These are phyloP conservation scores for Mionectes macconnelli DNA, from an alignment of 2,113 vertebrate genomes.

Conservation along the genomic window DNA sequence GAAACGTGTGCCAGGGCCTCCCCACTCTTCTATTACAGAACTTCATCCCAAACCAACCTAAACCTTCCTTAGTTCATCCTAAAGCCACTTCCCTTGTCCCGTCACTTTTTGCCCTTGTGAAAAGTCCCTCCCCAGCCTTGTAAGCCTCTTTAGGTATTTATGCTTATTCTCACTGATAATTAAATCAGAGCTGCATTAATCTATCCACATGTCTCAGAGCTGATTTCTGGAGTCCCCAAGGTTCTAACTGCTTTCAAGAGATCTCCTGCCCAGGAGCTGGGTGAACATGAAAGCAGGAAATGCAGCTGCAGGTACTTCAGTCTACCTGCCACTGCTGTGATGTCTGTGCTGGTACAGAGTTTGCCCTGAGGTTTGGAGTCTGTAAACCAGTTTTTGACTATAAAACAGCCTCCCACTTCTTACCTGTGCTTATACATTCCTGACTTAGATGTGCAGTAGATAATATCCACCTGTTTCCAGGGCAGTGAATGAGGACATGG, in stretches of 20 bases:
- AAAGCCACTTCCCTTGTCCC: neutral
- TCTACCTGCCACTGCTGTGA: neutral
- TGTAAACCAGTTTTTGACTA: neutral
- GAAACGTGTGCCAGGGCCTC: neutral
- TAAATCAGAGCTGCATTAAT: no score
- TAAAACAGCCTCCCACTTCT: neutral
- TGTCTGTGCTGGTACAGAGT: neutral
- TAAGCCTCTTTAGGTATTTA: neutral
- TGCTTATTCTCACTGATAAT: neutral
- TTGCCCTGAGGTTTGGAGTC: neutral
- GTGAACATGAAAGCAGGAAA: neutral
- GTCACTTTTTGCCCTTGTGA: neutral
- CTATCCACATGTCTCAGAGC: neutral
- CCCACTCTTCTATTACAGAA: neutral
- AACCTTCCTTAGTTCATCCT: neutral
- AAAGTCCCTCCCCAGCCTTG: neutral
- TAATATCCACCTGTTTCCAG: neutral
- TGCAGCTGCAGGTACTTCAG: neutral
- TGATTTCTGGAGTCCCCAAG: neutral
- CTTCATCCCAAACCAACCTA: neutral
- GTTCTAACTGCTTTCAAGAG: neutral
- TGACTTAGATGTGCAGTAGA: neutral
- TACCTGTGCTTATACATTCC: accelerated
- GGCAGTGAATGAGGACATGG: neutral
- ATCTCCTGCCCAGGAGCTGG: neutral